Base-by-base conservation (phyloP, 2,113 vertebrate genomes). In the Hipposideros armiger region DNA sequence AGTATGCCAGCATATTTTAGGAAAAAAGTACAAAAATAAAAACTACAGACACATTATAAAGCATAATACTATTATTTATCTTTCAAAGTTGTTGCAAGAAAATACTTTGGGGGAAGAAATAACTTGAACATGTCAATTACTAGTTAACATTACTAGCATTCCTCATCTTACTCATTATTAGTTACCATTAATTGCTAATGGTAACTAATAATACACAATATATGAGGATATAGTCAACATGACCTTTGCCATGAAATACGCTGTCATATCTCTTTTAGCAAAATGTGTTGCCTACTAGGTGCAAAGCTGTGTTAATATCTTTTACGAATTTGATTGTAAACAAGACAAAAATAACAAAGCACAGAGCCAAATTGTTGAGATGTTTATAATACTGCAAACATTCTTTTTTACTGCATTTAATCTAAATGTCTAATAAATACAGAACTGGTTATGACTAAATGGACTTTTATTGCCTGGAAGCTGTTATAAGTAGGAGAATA, bases 361-460 rank as follows among this genome's bases (percentile, higher is more conserved):
- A 86, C 67, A 67, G 36, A 95, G 73, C 13, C 95, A 91, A 80
- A 76, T 32, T 62, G 7, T 47, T 96, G 81, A 76, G 87, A 96
- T 86, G 36, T 98, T 96, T 98, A 96, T 98, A 98, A 98, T 98
- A 98, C 11, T 96, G 98, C 98, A 98, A 99, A 98, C 98, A 98
- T 98, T 97, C 36, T 99, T 97, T 99, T 99, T 98, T 98, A 98
- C 98, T 99, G 73, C 58, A 87, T 97, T 87, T 97, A 98, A 98
- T 98, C 96, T 98, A 96, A 98, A 98, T 99, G 95, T 97, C 98
- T 98, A 96, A 97, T 98, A 98, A 98, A 98, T 98, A 99, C 98
- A 99, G 99, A 99, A 98, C 91, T 97, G 98, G 97, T 96, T 97
- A 83, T 98, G 83, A 99, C 98, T 96, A 97, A 99, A 98, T 98